Conservation (phyloP, 2,888 invertebrate species). For the Trichogramma dendrolimi region DNA sequence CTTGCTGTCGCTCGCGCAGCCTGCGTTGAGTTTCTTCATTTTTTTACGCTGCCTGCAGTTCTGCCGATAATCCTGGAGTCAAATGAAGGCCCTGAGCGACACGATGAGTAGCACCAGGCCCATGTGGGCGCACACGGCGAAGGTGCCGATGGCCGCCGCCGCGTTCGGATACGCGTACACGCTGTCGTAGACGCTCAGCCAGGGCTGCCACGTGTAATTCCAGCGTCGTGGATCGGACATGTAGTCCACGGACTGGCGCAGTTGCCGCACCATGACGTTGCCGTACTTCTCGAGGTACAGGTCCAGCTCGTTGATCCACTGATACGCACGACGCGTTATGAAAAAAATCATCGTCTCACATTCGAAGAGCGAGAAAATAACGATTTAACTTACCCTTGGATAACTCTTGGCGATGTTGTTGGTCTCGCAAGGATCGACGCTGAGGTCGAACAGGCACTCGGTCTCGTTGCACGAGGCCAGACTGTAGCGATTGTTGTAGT, state of each 20-base stretch:
- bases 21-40: no score
- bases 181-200: slow-evolving; percentile 49
- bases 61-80: slow-evolving; percentile 31
- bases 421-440: slow-evolving; percentile 75
- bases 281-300: slow-evolving; percentile 39
- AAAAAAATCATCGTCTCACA: background rate
- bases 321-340: background rate
- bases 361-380: slow-evolving; percentile 1
- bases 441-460: slow-evolving; percentile 73
- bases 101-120: slow-evolving; percentile 35
- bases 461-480: slow-evolving; percentile 47
- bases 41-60: no score
- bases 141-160: slow-evolving; percentile 33
- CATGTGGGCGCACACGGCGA: slow-evolving; percentile 38
- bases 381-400: slow-evolving; percentile 37
- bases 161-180: slow-evolving; percentile 32
- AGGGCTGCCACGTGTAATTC: slow-evolving; percentile 70
- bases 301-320: slow-evolving; percentile 42
- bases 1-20: no score
- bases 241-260: slow-evolving; percentile 39
- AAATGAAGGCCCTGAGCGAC: slow-evolving; percentile 36
- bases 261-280: slow-evolving; percentile 36
- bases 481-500: slow-evolving; percentile 29
- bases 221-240: slow-evolving; percentile 67
- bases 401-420: slow-evolving; percentile 58